Evolutionary conservation across 92 coral and sea anemone genomes (phyloP).

Genomic region (Paragorgia papillata): DNA sequence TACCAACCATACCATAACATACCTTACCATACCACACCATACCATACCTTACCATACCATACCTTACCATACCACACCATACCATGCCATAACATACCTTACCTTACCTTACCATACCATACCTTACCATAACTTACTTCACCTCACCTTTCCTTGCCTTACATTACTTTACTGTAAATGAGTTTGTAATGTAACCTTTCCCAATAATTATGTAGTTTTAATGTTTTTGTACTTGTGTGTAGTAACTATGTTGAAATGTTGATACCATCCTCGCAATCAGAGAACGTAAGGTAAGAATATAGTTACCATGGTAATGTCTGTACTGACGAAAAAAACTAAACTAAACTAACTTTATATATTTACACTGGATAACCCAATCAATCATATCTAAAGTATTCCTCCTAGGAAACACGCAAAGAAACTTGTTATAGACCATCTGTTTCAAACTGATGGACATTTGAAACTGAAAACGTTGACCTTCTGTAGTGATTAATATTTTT

Average conservation of each 20-base stretch:
- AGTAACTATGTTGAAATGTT: not conserved
- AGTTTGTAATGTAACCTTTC: too few relatives aligned
- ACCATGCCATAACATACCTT: conserved; percentile 9
- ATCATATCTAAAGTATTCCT: too few relatives aligned
- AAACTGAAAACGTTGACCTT: too few relatives aligned
- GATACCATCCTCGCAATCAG: not conserved
- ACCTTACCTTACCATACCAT: conserved; percentile 17
- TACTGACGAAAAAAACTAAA: too few relatives aligned
- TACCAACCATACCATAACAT: conserved; percentile 19
- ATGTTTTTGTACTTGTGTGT: not conserved
- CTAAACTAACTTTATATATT: too few relatives aligned
- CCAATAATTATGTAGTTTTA: too few relatives aligned
- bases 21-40: conserved; percentile 4
- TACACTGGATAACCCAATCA: too few relatives aligned
- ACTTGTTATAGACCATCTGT: too few relatives aligned
- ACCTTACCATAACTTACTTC: conserved; percentile 7
- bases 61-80: conserved; percentile 8
- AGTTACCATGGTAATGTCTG: too few relatives aligned
- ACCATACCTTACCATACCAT: conserved; percentile 14
- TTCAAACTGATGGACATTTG: too few relatives aligned
- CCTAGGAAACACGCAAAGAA: too few relatives aligned
- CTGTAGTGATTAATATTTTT: not conserved
- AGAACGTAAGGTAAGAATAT: not conserved
- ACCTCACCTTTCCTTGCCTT: conserved; percentile 3
- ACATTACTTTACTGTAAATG: not conserved